These are phyloP conservation scores for Panagrolaimus sp. DNA, from an alignment of 1,140 invertebrate species.

Conservation along the genomic window DNA sequence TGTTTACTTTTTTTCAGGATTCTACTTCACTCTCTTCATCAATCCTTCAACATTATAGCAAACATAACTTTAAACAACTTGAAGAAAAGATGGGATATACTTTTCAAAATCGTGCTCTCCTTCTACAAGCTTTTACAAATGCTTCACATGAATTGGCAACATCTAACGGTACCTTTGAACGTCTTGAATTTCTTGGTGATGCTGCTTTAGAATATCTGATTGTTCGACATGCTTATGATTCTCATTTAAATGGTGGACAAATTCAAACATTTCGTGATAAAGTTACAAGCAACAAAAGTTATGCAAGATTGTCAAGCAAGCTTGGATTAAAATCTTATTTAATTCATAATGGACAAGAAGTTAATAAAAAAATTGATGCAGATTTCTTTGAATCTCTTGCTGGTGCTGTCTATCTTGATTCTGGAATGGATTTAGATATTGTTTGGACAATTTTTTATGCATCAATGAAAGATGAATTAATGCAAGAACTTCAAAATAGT, in stretches of 20 bases:
- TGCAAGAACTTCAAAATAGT: no score
- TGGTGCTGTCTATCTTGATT: constrained; percentile 92
- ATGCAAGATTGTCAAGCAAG: constrained; percentile 85
- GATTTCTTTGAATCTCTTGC: constrained; percentile 97
- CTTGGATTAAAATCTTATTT: constrained; percentile 40
- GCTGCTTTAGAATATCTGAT: constrained; percentile 93
- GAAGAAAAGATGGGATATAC: constrained; percentile 77
- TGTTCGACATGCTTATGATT: constrained; percentile 90
- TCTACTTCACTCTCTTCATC: no score
- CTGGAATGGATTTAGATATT: constrained; percentile 83
- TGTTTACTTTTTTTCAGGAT: no score
- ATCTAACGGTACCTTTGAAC: constrained; percentile 93
- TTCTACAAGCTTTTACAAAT: constrained; percentile 91
- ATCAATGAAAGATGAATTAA: constrained; percentile 78
- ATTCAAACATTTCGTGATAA: constrained; percentile 90
- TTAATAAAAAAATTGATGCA: constrained; percentile 70
- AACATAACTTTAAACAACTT: constrained; percentile 72
- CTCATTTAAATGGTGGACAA: constrained; percentile 75
- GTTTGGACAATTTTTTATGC: constrained; percentile 91
- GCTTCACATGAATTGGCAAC: constrained; percentile 85
- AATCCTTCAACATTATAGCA: no score
- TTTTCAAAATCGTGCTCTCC: constrained; percentile 64
- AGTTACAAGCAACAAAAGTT: constrained; percentile 97
- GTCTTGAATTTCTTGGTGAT: constrained; percentile 94
- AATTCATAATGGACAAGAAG: constrained; percentile 85